phyloP scores from a whole-genome alignment of 2,797 vertebrate genomes.

The Streptopelia turtur region DNA sequence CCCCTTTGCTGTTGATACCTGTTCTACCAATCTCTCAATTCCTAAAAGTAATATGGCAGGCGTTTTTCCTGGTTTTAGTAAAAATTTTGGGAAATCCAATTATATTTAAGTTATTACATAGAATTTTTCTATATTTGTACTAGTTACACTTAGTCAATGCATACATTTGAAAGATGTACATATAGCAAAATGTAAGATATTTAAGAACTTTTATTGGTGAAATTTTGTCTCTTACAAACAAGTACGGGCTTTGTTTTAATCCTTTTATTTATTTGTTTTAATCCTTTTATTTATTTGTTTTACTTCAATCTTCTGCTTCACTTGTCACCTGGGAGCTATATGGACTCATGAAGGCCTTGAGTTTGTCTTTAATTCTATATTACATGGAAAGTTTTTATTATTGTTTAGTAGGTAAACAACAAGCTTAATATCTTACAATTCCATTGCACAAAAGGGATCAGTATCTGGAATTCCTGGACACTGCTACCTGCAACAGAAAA shows the following conservation, averaged over 20 bases:
- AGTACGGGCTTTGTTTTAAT: not conserved
- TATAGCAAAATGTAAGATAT: not conserved
- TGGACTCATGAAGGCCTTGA: not conserved
- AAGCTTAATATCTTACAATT: not conserved
- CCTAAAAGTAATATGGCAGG: slow-evolving; percentile 4
- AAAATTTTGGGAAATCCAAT: slow-evolving; percentile 17
- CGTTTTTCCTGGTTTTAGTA: not conserved
- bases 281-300: not conserved
- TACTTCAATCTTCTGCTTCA: not conserved
- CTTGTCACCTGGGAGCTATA: not conserved
- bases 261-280: not conserved
- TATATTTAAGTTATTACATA: not conserved
- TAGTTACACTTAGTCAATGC: not conserved
- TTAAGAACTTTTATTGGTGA: not conserved
- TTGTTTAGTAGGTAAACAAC: not conserved
- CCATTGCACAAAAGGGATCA: not conserved
- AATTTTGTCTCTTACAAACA: not conserved
- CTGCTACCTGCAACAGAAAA: not conserved
- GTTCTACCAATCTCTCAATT: not conserved
- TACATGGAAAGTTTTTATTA: not conserved
- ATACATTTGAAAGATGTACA: not conserved
- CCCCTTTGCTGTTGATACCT: not conserved
- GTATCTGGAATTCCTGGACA: not conserved
- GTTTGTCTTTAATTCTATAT: not conserved
- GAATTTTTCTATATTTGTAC: not conserved